phyloP scores from a whole-genome alignment of 2,888 invertebrate species.

The Epinotia brunnichana region DNA sequence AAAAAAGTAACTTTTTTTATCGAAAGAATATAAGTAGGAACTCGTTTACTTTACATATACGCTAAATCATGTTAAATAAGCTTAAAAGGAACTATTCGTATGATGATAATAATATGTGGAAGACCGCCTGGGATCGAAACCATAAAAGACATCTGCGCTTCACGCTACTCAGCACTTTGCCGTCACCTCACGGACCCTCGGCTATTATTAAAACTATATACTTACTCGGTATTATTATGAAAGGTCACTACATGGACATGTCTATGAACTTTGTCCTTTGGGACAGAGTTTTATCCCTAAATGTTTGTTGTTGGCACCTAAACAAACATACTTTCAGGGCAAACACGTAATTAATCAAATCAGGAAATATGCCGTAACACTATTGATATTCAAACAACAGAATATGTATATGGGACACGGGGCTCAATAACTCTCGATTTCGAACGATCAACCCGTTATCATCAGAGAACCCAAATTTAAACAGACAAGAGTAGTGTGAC shows the following conservation, averaged over 20 bases:
- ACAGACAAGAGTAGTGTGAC: slow-evolving; percentile 5
- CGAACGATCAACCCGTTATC: slow-evolving; percentile 9
- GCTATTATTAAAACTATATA: slow-evolving; percentile 53
- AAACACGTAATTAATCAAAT: not conserved
- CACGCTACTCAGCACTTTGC: slow-evolving; percentile 49
- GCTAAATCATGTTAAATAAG: not conserved
- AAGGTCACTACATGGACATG: slow-evolving; percentile 8
- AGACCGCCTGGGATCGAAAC: slow-evolving; percentile 40
- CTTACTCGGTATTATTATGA: slow-evolving; percentile 45
- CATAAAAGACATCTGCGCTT: slow-evolving; percentile 69
- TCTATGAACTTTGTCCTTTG: slow-evolving; percentile 15
- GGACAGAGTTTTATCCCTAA: slow-evolving; percentile 4
- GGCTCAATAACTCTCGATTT: not conserved
- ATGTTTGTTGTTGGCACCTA: slow-evolving; percentile 5
- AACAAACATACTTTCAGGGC: slow-evolving; percentile 5
- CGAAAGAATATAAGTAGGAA: too few species aligned
- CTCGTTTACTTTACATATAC: not conserved
- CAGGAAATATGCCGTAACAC: not conserved
- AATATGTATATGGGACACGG: not conserved
- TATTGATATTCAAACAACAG: not conserved
- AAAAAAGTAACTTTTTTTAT: too few species aligned
- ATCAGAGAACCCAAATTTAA: not conserved
- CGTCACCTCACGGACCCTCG: slow-evolving; percentile 36
- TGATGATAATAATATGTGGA: slow-evolving; percentile 53
- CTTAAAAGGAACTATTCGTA: slow-evolving; percentile 24